Evolutionary conservation across 2,113 vertebrate species (phyloP).

Genomic region (Spilogale gracilis): DNA sequence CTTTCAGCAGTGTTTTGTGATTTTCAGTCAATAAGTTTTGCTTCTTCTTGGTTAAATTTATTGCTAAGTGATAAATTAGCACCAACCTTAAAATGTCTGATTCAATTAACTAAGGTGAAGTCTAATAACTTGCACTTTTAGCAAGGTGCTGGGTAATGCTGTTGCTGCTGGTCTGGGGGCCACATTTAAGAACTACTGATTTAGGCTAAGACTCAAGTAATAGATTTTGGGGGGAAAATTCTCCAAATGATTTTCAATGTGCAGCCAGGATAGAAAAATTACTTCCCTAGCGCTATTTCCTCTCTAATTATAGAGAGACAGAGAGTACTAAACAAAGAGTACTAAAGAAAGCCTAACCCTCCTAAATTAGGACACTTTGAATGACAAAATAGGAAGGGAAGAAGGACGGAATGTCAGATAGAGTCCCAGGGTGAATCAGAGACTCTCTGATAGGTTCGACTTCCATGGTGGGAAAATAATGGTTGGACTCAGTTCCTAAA

Average conservation of each 20-base stretch:
- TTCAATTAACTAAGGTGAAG: not conserved
- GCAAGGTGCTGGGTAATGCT: not conserved
- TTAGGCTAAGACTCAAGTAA: not conserved
- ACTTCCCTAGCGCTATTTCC: not conserved
- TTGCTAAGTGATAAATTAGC: not conserved
- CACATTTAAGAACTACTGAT: not conserved
- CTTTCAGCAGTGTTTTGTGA: not conserved
- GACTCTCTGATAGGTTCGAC: not conserved
- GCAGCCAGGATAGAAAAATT: not conserved
- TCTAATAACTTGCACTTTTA: conserved; percentile 3
- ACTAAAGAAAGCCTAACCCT: not conserved
- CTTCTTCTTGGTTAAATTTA: not conserved
- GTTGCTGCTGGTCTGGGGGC: not conserved
- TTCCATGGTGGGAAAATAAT: not conserved
- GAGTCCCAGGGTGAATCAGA: not conserved
- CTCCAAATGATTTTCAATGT: not conserved
- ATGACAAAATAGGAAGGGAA: not conserved
- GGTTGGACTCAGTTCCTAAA: not conserved
- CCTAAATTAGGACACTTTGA: not conserved
- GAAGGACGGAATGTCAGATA: not conserved
- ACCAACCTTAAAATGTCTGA: conserved; percentile 14
- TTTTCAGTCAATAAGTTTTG: not conserved
- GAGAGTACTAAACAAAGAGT: not conserved
- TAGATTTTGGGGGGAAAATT: not conserved
- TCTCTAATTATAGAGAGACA: not conserved